A percentile compares a stretch with the other conserved stretches of the same genome.
phyloP scores from a whole-genome alignment of 1,140 invertebrate genomes.

The Aphelinus atriplicis region DNA sequence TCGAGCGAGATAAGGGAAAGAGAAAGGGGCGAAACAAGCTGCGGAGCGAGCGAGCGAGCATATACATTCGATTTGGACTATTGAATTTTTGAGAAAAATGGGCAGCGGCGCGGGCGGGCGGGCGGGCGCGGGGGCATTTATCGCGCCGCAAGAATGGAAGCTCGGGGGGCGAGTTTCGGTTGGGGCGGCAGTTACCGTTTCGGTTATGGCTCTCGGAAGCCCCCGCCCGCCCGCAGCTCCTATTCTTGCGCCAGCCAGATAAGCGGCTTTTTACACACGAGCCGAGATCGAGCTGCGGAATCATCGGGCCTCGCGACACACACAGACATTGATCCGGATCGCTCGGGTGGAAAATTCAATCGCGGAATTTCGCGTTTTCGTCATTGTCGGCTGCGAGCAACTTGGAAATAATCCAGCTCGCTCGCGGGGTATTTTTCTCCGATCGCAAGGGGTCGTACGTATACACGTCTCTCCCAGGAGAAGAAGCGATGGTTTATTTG shows the following conservation, averaged over 20 bases:
- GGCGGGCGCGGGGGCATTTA: constrained; percentile 12
- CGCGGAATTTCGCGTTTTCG: no score
- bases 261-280: constrained; percentile 60
- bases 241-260: constrained; percentile 68
- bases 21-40: not conserved
- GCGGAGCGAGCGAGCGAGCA: no score
- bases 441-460: constrained; percentile 44
- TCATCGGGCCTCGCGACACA: constrained; percentile 1
- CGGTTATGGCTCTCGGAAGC: constrained; percentile 68
- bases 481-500: constrained; percentile 58
- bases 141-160: constrained; percentile 57
- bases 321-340: not conserved
- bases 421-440: constrained; percentile 58
- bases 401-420: constrained; percentile 37
- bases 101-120: constrained; percentile 9
- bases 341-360: not conserved
- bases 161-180: constrained; percentile 32
- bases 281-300: constrained; percentile 27
- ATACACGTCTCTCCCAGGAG: constrained; percentile 5
- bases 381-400: constrained; percentile 10
- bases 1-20: not conserved
- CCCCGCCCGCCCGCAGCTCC: constrained; percentile 62
- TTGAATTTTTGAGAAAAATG: constrained; percentile 62
- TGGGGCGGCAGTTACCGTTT: constrained; percentile 64
- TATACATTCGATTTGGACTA: constrained; percentile 59